These are phyloP conservation scores for Fopius arisanus DNA, from an alignment of 1,140 invertebrate species.

Conservation along the genomic window DNA sequence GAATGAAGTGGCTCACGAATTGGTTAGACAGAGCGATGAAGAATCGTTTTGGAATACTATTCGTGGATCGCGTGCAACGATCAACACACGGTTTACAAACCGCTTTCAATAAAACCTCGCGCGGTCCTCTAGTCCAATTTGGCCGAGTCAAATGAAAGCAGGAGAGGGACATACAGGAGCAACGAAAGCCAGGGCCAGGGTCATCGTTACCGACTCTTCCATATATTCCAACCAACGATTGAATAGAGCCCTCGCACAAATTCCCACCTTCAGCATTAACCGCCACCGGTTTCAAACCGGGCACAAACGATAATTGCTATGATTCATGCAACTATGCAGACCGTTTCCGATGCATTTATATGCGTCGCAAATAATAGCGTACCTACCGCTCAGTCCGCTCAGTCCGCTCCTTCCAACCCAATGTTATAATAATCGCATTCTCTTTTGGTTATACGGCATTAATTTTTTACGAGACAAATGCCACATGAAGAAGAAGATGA, in stretches of 20 bases:
- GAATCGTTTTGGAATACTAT: not conserved
- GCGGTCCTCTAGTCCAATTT: not conserved
- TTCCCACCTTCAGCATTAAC: not conserved
- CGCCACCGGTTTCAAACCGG: not conserved
- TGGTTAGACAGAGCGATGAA: not conserved
- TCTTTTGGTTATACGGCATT: not conserved
- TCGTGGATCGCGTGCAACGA: not conserved
- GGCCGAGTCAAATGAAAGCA: not conserved
- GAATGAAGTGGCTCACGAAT: not conserved
- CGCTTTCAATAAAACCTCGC: constrained; percentile 3
- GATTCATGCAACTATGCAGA: constrained; percentile 26
- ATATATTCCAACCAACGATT: not conserved
- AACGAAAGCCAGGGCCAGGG: constrained; percentile 9
- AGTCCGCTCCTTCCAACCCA: too few relatives aligned
- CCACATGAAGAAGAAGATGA: not conserved
- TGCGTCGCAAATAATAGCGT: constrained; percentile 24
- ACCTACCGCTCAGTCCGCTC: too few relatives aligned
- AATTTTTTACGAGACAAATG: not conserved
- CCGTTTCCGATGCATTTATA: constrained; percentile 25
- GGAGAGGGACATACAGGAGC: not conserved
- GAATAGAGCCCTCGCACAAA: constrained; percentile 11
- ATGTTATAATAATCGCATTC: not conserved
- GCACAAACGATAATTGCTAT: constrained; percentile 28
- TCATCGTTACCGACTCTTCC: constrained; percentile 18
- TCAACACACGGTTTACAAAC: not conserved